Percentiles rank a stretch among this genome's conserved stretches.
phyloP scores from a whole-genome alignment of 2,888 invertebrate species.

The Leptura quadrifasciata region DNA sequence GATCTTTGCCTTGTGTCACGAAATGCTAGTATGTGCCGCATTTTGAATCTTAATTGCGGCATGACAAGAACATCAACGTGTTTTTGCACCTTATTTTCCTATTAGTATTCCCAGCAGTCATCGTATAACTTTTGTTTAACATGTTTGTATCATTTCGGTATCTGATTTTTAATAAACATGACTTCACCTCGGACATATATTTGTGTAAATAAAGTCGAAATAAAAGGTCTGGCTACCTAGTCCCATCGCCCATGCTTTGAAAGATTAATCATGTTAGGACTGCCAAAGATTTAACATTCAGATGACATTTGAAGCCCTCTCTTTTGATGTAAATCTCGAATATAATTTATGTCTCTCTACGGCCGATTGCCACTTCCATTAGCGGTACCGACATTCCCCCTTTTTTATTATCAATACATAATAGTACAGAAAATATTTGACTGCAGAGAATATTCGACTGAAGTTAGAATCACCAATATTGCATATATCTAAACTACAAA shows the following conservation, averaged over 20 bases:
- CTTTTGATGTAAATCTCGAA: background rate
- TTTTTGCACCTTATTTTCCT: conserved; percentile 52
- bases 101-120: conserved; percentile 50
- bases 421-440: too few relatives aligned
- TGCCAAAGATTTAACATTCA: background rate
- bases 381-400: too few relatives aligned
- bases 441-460: too few relatives aligned
- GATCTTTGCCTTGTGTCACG: conserved; percentile 50
- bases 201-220: conserved; percentile 10
- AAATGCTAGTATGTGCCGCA: conserved; percentile 48
- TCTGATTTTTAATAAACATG: conserved; percentile 32
- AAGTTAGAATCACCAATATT: too few relatives aligned
- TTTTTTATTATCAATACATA: too few relatives aligned
- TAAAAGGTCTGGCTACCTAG: conserved; percentile 18
- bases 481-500: too few relatives aligned
- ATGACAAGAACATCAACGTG: conserved; percentile 51
- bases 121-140: conserved; percentile 41
- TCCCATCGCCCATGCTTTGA: background rate
- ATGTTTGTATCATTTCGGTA: conserved; percentile 34
- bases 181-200: conserved; percentile 19
- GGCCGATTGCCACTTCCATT: background rate
- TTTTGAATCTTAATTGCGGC: conserved; percentile 52
- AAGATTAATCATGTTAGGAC: conserved; percentile 10
- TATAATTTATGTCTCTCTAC: background rate
- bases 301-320: background rate